Base-by-base conservation (phyloP, 2,888 invertebrate genomes). In the Hirtodrosophila trivittata region DNA sequence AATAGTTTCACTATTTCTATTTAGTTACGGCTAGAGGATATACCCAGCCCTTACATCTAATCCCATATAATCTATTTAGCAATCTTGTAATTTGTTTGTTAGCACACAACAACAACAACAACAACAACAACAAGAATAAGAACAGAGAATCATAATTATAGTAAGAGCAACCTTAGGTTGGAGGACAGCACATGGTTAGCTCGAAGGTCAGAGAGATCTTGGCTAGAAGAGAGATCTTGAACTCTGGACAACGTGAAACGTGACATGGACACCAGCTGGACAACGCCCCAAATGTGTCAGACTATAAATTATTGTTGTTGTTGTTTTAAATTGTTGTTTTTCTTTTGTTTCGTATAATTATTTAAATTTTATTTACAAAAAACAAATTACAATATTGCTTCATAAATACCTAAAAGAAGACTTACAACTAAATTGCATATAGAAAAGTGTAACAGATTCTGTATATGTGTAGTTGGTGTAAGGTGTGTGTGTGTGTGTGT, bases 321-420 rank as follows among this genome's bases (percentile, higher is more conserved):
- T 77, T 86, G 56, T 73, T 45, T 83, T 88, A 87, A 73, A 80
- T 85, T 62, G 75, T 83, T 59, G 58, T 55, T 67, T 66, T 66
- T 71, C 50, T 64, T 55, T 30, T 56, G 67, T 56, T 70, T 64
- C 89, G 45, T 77, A 55, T 81, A 87, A 76, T 77, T 75, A 78
- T 83, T 81, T 74, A 75, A 81, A 84, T 87, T 87, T 89, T 90
- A 89, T 89, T 89, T 90, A 90, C 89, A 90, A 87, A 81, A 21
- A 89, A 90, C 89, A 89, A 88, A 89, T 89, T 89, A 89, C 88
- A 88, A 89, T 88, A 89, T 88, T 88, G 86, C 77, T 78, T 78
- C 73, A 83, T 87, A 81, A 78, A 80, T 88, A 87, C 83, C 89
- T 88, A 88, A 80, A 68, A 75, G 5, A 21, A 21, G 18, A 78